These are phyloP conservation scores for Pterostichus madidus DNA, from an alignment of 2,888 invertebrate species.

Conservation along the genomic window DNA sequence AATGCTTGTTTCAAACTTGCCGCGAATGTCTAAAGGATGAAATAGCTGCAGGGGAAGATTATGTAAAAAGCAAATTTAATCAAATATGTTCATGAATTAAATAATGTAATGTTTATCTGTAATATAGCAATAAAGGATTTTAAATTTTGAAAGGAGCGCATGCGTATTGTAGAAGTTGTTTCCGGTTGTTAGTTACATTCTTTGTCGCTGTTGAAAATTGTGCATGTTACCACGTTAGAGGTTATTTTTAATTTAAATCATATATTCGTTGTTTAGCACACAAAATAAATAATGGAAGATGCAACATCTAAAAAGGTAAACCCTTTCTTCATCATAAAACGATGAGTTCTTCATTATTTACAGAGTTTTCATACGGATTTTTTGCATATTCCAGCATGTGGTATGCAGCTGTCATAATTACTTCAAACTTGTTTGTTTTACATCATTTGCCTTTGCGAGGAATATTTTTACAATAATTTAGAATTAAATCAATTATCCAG, in stretches of 20 bases:
- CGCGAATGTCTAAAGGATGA: conserved; percentile 72
- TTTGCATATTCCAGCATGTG: conserved; percentile 58
- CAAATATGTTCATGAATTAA: background rate
- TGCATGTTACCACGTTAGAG: conserved; percentile 66
- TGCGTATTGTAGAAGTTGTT: conserved; percentile 9
- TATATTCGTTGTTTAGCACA: conserved; percentile 59
- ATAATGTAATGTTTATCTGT: conserved; percentile 7
- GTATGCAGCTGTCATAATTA: conserved; percentile 59
- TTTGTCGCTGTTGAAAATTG: conserved; percentile 62
- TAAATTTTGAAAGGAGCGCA: no score
- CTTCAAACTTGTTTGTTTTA: conserved; percentile 40
- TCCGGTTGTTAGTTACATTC: conserved; percentile 61
- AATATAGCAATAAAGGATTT: background rate
- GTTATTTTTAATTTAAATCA: conserved; percentile 65
- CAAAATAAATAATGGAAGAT: conserved; percentile 59
- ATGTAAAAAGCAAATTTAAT: conserved; percentile 10
- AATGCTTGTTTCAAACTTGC: conserved; percentile 74
- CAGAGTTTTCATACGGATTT: conserved; percentile 5
- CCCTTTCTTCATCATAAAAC: conserved; percentile 1
- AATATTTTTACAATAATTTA: background rate
- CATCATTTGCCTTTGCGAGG: background rate
- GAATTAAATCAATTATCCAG: background rate
- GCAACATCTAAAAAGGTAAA: conserved; percentile 64
- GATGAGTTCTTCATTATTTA: background rate
- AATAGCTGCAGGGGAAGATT: conserved; percentile 67